A percentile compares a stretch with the other conserved stretches of the same genome.
phyloP scores from a whole-genome alignment of 1,140 invertebrate genomes.

The Aphelenchoides avenae region DNA sequence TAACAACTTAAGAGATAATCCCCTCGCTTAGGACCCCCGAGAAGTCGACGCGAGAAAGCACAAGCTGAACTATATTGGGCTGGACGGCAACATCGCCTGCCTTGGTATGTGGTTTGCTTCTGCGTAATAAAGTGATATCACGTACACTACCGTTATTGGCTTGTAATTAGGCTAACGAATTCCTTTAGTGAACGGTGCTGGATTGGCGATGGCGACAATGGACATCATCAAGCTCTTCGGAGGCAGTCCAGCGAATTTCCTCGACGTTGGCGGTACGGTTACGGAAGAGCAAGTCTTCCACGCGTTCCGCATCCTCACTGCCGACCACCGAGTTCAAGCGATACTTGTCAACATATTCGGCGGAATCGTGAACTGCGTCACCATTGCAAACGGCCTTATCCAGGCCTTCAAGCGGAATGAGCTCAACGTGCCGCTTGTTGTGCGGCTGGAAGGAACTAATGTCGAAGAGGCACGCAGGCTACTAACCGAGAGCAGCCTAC shows the following conservation, averaged over 20 bases:
- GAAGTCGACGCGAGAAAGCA: constrained; percentile 82
- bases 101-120: constrained; percentile 60
- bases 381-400: constrained; percentile 88
- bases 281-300: constrained; percentile 72
- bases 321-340: constrained; percentile 70
- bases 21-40: constrained; percentile 70
- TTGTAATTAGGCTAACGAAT: constrained; percentile 2
- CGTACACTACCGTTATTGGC: constrained; percentile 5
- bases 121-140: constrained; percentile 13
- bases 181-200: constrained; percentile 65
- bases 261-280: constrained; percentile 64
- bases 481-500: constrained; percentile 74
- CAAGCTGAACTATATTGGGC: constrained; percentile 91
- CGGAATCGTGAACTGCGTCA: constrained; percentile 96
- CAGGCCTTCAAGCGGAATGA: constrained; percentile 75
- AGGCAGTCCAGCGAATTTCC: constrained; percentile 64
- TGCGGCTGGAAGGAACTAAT: constrained; percentile 84
- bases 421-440: constrained; percentile 74
- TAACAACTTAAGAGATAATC: neutral
- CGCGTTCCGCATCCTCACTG: constrained; percentile 66
- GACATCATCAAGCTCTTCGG: constrained; percentile 64
- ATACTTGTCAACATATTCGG: constrained; percentile 98
- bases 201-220: constrained; percentile 66
- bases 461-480: constrained; percentile 69
- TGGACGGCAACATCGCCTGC: constrained; percentile 96